A percentile compares a stretch with the other conserved stretches of the same genome.
Evolutionary conservation across 1,140 invertebrate species (phyloP).

Genomic region (Drosophila suzukii): DNA sequence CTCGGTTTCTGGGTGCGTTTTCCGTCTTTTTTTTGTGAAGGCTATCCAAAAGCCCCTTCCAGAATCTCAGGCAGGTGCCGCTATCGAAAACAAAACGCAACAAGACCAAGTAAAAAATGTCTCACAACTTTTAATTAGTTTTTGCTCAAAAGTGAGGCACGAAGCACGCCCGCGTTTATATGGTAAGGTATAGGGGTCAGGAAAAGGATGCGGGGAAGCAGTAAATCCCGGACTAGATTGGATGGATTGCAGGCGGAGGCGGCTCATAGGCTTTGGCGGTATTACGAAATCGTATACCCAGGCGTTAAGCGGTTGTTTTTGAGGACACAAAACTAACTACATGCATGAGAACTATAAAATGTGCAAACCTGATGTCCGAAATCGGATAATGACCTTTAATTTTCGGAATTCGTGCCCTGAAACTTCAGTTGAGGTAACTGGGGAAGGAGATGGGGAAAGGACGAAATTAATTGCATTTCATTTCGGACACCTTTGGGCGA

Average conservation of each 20-base stretch:
- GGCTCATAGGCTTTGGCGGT: conserved; percentile 11
- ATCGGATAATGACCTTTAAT: conserved; percentile 27
- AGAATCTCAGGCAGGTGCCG: conserved; percentile 45
- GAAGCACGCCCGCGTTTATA: conserved; percentile 41
- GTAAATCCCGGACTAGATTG: conserved; percentile 12
- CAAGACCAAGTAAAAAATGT: conserved; percentile 68
- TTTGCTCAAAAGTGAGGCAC: conserved; percentile 76
- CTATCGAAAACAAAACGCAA: conserved; percentile 56
- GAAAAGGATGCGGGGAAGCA: background rate
- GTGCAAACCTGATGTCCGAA: conserved; percentile 6
- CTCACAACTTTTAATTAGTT: conserved; percentile 83
- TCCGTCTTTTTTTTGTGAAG: conserved; percentile 37
- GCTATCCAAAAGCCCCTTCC: background rate
- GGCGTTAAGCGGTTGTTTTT: background rate
- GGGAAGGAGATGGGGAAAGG: background rate
- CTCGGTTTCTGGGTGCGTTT: conserved; percentile 17
- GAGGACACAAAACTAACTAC: too few relatives aligned
- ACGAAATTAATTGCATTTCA: conserved; percentile 46
- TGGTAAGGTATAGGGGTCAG: conserved; percentile 9
- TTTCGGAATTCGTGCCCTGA: background rate
- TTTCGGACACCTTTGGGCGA: conserved; percentile 32
- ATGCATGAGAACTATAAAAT: background rate
- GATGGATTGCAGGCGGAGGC: conserved; percentile 2
- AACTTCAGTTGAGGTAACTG: background rate
- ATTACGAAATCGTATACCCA: conserved; percentile 8